A percentile compares a stretch with the other conserved stretches of the same genome.
phyloP scores from a whole-genome alignment of 2,888 invertebrate species.

The Xiphydria camelus region DNA sequence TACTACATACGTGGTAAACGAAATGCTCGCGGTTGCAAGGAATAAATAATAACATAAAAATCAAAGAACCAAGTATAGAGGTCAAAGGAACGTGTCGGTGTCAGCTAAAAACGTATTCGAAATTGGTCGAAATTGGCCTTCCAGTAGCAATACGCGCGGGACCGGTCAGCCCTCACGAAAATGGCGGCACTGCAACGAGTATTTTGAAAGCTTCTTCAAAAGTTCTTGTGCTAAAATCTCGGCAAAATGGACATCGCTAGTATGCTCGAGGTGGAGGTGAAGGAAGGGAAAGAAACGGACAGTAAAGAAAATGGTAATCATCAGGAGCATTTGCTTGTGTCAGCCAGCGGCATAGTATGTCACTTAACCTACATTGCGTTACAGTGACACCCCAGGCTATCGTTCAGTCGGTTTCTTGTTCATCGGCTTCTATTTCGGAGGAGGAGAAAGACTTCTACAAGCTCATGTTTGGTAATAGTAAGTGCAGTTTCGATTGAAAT shows the following conservation, averaged over 20 bases:
- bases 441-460: conserved; percentile 47
- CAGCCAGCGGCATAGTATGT: neutral
- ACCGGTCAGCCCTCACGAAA: conserved; percentile 23
- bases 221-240: neutral
- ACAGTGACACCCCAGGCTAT: conserved; percentile 26
- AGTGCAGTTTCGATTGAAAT: conserved; percentile 21
- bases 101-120: no score
- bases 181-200: conserved; percentile 35
- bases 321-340: neutral
- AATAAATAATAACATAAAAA: no score
- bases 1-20: no score
- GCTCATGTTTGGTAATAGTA: conserved; percentile 45
- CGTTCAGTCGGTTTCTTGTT: conserved; percentile 13
- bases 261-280: conserved; percentile 52
- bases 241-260: conserved; percentile 49
- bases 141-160: conserved; percentile 2
- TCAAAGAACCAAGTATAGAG: no score
- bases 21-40: no score
- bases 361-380: conserved; percentile 3
- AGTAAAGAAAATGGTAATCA: conserved; percentile 44
- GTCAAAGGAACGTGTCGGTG: no score
- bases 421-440: conserved; percentile 23
- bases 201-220: conserved; percentile 30
- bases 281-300: conserved; percentile 41
- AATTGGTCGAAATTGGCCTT: neutral